Percentiles rank a stretch among this genome's conserved stretches.
phyloP scores from a whole-genome alignment of 2,113 vertebrate species.

The Pygoscelis adeliae region DNA sequence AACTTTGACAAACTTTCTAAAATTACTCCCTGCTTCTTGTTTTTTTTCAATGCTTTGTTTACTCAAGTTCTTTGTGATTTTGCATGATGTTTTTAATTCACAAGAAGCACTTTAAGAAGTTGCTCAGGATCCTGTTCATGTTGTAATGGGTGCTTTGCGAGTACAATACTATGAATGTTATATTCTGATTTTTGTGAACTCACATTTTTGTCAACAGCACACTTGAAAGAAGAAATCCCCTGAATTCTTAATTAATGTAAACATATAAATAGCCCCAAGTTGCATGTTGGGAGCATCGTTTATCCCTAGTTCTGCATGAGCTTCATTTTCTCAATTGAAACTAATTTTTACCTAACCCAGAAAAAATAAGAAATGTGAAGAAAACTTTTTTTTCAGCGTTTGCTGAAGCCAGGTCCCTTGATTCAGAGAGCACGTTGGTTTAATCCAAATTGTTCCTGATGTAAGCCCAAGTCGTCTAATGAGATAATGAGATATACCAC shows the following conservation, averaged over 20 bases:
- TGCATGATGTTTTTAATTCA: not conserved
- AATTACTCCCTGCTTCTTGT: not conserved
- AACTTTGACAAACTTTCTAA: not conserved
- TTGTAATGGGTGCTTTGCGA: not conserved
- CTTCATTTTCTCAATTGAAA: not conserved
- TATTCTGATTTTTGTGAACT: not conserved
- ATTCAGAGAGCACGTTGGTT: not conserved
- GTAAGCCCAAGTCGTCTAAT: not conserved
- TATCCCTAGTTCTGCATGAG: not conserved
- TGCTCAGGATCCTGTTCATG: not conserved
- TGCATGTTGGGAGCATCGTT: not conserved
- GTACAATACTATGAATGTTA: fast-evolving
- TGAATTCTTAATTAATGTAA: not conserved
- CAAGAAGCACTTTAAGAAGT: not conserved
- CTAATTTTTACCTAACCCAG: not conserved
- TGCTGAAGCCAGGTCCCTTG: not conserved
- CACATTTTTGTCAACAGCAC: not conserved
- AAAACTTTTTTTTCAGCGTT: not conserved
- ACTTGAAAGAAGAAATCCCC: not conserved
- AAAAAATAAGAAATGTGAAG: not conserved
- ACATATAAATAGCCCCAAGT: not conserved
- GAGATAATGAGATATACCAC: not conserved
- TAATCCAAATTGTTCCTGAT: not conserved
- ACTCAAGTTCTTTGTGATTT: not conserved
- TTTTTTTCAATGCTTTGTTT: not conserved